Evolutionary conservation across 1,140 invertebrate genomes (phyloP).

Genomic region (Metaphire vulgaris): DNA sequence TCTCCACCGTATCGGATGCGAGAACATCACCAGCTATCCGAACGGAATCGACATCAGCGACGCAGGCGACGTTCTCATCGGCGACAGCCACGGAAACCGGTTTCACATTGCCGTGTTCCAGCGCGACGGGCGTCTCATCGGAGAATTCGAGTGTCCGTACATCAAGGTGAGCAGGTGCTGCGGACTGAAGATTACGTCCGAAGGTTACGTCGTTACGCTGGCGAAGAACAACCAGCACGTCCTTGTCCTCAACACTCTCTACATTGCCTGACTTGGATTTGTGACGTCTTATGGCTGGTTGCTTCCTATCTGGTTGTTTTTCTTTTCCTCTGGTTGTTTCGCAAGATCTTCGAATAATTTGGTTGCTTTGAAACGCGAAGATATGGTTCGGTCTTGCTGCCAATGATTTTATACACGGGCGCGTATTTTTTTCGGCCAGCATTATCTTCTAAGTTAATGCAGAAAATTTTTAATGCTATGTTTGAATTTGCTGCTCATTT

Average conservation of each 20-base stretch:
- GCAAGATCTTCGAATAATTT: neutral
- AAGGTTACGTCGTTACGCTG: slow-evolving; percentile 91
- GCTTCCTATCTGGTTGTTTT: neutral
- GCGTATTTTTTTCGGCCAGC: too few species aligned
- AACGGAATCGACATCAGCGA: slow-evolving; percentile 96
- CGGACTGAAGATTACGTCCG: slow-evolving; percentile 89
- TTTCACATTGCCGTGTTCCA: slow-evolving; percentile 90
- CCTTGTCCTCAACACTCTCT: slow-evolving; percentile 83
- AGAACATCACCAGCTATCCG: slow-evolving; percentile 91
- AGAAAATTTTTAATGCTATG: too few species aligned
- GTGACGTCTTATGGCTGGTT: neutral
- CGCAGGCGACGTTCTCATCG: slow-evolving; percentile 88
- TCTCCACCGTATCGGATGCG: slow-evolving; percentile 83
- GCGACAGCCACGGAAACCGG: slow-evolving; percentile 93
- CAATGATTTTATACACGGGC: neutral
- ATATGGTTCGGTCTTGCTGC: neutral
- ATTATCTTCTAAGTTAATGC: too few species aligned
- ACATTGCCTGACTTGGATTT: slow-evolving; percentile 29
- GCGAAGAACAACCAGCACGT: slow-evolving; percentile 98
- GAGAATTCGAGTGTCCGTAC: slow-evolving; percentile 91
- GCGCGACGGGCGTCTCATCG: slow-evolving; percentile 74
- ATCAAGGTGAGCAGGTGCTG: slow-evolving; percentile 95
- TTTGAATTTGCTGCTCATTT: too few species aligned
- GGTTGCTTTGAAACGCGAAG: neutral
- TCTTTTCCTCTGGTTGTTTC: neutral